Conservation (phyloP, 1,140 invertebrate genomes). For the Neomicropteryx cornuta region DNA sequence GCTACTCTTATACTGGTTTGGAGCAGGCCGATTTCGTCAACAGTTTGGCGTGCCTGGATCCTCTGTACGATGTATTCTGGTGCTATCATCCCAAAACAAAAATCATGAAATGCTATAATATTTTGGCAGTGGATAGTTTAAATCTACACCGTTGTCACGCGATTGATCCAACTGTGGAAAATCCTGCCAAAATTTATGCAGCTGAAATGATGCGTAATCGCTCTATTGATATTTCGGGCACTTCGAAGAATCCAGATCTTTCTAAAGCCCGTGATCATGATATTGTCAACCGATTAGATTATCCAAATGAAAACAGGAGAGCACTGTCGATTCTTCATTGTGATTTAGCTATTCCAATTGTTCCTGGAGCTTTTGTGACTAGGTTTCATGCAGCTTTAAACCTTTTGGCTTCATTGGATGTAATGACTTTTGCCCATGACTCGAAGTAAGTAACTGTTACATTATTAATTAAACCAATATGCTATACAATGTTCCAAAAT, state of each 20-base stretch:
- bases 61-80: constrained; percentile 77
- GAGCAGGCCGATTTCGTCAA: constrained; percentile 72
- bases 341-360: constrained; percentile 69
- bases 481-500: background rate
- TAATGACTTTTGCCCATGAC: constrained; percentile 71
- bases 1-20: constrained; percentile 62
- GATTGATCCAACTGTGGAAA: constrained; percentile 22
- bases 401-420: constrained; percentile 81
- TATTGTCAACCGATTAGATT: no score
- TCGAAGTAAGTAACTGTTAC: constrained; percentile 40
- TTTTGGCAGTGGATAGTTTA: constrained; percentile 46
- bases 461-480: constrained; percentile 4
- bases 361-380: constrained; percentile 57
- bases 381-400: constrained; percentile 80
- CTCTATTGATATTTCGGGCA: no score
- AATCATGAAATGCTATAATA: constrained; percentile 72
- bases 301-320: no score
- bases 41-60: constrained; percentile 72
- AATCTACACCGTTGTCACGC: constrained; percentile 27
- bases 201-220: no score
- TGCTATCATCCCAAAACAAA: constrained; percentile 62
- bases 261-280: no score
- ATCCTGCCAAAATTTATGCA: no score
- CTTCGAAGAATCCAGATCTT: constrained; percentile 23
- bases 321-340: constrained; percentile 60